These are phyloP conservation scores for Lathamus discolor DNA, from an alignment of 2,113 vertebrate species.

Conservation along the genomic window DNA sequence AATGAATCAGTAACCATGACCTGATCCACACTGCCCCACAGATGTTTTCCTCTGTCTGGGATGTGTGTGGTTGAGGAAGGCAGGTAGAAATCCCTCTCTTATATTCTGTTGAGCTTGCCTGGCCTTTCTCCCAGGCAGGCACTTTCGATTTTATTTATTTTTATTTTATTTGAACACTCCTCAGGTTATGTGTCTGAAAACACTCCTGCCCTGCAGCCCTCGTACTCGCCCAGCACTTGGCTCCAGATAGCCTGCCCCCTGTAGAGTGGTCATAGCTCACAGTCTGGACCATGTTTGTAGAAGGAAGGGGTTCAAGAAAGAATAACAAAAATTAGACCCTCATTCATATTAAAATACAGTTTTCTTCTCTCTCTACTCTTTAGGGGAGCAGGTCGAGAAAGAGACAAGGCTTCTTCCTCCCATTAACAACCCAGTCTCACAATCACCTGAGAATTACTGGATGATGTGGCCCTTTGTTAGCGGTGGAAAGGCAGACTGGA, in stretches of 20 bases:
- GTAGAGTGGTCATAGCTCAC: not conserved
- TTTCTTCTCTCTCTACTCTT: slow-evolving; percentile 30
- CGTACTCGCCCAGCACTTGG: not conserved
- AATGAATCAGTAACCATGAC: not conserved
- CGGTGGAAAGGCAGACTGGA: not conserved
- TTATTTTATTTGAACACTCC: not conserved
- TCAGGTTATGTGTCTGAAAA: accelerated
- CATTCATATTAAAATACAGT: slow-evolving; percentile 55
- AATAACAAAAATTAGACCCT: slow-evolving; percentile 52
- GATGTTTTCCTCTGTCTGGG: not conserved
- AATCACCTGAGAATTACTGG: slow-evolving; percentile 10
- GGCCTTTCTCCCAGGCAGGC: not conserved
- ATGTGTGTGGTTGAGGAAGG: not conserved
- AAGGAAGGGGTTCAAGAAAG: slow-evolving; percentile 20
- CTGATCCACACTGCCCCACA: not conserved
- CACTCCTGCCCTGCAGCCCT: not conserved
- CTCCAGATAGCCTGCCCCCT: not conserved
- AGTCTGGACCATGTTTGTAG: not conserved
- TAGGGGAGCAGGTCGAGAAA: not conserved
- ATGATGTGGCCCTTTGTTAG: not conserved
- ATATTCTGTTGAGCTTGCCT: not conserved
- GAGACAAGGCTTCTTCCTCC: not conserved
- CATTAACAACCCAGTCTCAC: not conserved
- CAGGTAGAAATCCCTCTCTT: not conserved
- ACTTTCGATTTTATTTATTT: not conserved